Evolutionary conservation across 1,140 invertebrate genomes (phyloP), one percentile per base, ranked within the genome.

Genomic region (Dinoponera quadriceps): DNA sequence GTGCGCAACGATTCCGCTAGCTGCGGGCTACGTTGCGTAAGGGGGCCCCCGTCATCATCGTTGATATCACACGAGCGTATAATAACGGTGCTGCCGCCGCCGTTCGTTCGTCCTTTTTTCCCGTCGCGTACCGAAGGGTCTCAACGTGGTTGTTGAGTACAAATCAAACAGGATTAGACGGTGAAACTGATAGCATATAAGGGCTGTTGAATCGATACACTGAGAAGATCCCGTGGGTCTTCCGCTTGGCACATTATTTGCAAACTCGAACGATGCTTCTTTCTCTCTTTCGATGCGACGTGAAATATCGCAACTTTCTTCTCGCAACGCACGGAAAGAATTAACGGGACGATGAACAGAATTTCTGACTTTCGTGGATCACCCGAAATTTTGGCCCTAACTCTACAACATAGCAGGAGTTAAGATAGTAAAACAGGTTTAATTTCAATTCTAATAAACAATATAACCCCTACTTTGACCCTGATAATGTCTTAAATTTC

Each of bases 21-120:
- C 25, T 69, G 33, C 33, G 33, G 5, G 51, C 51, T 27, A 49
- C 18, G 48, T 71, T 80, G 75, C 75, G 65, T 80, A 80, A 80
- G 65, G 33, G 75, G 33, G 38, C 38, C 7, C 75, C 44, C 44
- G 57, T 80, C 65, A 22, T 80, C 54, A 44, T 44, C 38, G 11
- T 44, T 44, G 38, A 44, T 44, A 44, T 44, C 38, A 11, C 38
- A 44, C 38, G 38, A 9, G 38, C 38, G 65, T 20, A 59, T 80
- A 51, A 48, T n/a, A 54, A 33, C 22, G 66, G 51, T 71, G n/a
- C 22, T 13, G 48, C 22, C 5, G 18, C 51, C 9, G 57, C 11
- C 18, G 48, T 71, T 29, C 33, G 38, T 69, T 20, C 27, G 57
- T n/a, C 22, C 57, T 69, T 77, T 77, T 48, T 55, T 22, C n/a